These are phyloP conservation scores for Clarias gariepinus DNA, from an alignment of 2,113 vertebrate species.

Conservation along the genomic window DNA sequence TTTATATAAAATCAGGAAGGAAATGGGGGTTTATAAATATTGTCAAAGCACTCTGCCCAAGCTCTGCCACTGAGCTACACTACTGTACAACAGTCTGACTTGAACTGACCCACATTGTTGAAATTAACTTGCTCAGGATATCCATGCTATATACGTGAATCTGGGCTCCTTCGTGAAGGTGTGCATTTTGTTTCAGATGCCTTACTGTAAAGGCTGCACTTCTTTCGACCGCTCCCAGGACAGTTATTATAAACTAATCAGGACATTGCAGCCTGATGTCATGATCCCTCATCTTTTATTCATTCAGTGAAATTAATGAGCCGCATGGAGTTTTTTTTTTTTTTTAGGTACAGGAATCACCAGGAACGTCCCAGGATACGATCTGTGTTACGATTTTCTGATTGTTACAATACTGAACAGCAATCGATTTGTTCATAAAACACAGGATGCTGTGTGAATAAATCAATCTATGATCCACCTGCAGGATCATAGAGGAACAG, in stretches of 20 bases:
- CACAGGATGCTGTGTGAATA: no score
- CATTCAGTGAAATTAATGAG: neutral
- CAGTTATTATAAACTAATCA: neutral
- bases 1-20: neutral
- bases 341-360: no score
- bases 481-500: no score
- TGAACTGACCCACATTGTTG: constrained; percentile 3
- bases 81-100: neutral
- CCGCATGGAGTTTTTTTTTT: neutral
- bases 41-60: neutral
- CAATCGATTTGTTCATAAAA: no score
- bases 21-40: neutral
- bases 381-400: no score
- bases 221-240: neutral
- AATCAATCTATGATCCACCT: no score
- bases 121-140: constrained; percentile 10
- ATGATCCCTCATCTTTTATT: neutral
- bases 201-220: no score
- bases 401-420: no score
- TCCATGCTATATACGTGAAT: neutral
- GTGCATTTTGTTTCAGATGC: neutral
- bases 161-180: neutral
- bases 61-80: neutral
- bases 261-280: neutral
- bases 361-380: no score